These are phyloP conservation scores for Ridgeia piscesae DNA, from an alignment of 1,140 invertebrate genomes.

Conservation along the genomic window DNA sequence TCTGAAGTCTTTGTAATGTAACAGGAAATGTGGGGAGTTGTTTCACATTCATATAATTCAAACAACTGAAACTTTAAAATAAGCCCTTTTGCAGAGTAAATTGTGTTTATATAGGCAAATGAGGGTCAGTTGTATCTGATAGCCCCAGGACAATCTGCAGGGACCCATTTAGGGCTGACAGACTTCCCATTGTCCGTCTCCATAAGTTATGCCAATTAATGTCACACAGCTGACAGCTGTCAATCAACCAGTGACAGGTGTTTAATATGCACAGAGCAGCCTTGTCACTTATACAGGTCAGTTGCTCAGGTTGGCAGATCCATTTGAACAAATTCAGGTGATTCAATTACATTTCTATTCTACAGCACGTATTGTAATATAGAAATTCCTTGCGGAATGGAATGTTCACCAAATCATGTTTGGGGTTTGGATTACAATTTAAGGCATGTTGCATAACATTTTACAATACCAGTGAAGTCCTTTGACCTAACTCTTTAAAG, in stretches of 20 bases:
- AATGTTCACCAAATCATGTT: too few relatives aligned
- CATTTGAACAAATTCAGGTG: too few relatives aligned
- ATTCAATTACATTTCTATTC: too few relatives aligned
- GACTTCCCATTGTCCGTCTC: not conserved
- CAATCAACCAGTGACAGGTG: not conserved
- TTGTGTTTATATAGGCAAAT: not conserved
- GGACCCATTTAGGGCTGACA: not conserved
- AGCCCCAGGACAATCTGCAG: not conserved
- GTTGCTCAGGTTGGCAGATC: too few relatives aligned
- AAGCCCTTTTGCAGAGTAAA: not conserved
- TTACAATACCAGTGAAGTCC: too few relatives aligned
- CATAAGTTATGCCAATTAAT: not conserved
- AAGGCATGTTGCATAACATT: too few relatives aligned
- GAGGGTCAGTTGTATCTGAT: not conserved
- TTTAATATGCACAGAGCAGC: not conserved
- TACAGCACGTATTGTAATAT: too few relatives aligned
- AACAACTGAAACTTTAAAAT: not conserved
- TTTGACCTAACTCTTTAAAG: too few relatives aligned
- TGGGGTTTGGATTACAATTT: too few relatives aligned
- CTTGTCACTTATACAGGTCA: too few relatives aligned
- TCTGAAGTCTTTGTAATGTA: not conserved
- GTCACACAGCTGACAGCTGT: not conserved
- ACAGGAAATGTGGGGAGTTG: not conserved
- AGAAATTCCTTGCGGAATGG: too few relatives aligned
- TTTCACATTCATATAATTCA: not conserved